Evolutionary conservation across 2,797 vertebrate genomes (phyloP).

Genomic region (Falco concolor): DNA sequence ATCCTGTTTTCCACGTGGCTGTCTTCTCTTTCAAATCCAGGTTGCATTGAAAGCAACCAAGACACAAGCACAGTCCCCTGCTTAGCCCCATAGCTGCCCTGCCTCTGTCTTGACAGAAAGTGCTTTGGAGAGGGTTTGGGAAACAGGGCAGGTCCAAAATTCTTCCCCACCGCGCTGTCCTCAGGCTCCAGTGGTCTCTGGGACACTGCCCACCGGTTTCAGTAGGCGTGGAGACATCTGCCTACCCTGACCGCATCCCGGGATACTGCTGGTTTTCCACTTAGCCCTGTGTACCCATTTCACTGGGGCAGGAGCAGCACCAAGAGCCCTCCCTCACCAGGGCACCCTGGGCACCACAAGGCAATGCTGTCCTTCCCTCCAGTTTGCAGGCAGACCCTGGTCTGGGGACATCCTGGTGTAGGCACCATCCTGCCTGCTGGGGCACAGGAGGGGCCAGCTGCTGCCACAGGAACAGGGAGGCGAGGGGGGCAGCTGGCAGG

Average conservation of each 20-base stretch:
- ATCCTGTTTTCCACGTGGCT: not conserved
- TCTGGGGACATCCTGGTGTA: not conserved
- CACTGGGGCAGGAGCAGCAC: not conserved
- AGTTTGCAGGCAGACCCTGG: not conserved
- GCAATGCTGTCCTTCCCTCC: not conserved
- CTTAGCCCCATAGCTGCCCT: not conserved
- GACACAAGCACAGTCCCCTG: not conserved
- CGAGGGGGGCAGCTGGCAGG: not conserved
- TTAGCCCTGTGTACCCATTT: not conserved
- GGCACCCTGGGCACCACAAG: not conserved
- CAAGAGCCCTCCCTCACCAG: rapidly evolving
- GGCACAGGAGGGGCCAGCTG: not conserved
- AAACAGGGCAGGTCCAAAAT: not conserved
- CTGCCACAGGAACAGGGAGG: not conserved
- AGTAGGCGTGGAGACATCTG: not conserved
- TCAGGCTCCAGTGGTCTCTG: not conserved
- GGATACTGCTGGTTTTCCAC: not conserved
- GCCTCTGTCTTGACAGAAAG: not conserved
- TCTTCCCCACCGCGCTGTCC: not conserved
- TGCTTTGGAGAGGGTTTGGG: not conserved
- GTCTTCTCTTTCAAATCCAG: not conserved
- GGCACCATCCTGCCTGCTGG: not conserved
- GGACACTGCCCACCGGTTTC: not conserved
- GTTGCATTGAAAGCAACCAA: not conserved
- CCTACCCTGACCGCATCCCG: not conserved